These are phyloP conservation scores for Drosophila diplacantha DNA, from an alignment of 2,888 invertebrate genomes.

Conservation along the genomic window DNA sequence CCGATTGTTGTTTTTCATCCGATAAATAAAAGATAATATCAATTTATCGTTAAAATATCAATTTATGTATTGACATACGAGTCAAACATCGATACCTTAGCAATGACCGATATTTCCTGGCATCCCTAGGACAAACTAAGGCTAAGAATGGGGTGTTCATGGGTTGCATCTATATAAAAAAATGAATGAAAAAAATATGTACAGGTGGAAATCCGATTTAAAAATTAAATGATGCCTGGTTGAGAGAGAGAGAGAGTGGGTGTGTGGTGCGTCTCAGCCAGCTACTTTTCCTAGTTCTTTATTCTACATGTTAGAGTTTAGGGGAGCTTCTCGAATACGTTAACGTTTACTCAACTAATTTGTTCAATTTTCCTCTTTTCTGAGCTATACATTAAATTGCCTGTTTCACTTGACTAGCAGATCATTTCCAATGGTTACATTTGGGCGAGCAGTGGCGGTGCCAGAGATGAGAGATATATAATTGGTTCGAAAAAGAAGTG, in stretches of 20 bases:
- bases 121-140: conserved; percentile 25
- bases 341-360: conserved; percentile 54
- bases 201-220: conserved; percentile 22
- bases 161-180: conserved; percentile 47
- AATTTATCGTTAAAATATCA: background rate
- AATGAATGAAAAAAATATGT: conserved; percentile 29
- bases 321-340: conserved; percentile 28
- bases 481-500: conserved; percentile 5
- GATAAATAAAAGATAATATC: background rate
- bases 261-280: conserved; percentile 10
- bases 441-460: conserved; percentile 40
- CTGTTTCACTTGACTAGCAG: conserved; percentile 70
- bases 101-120: background rate
- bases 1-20: background rate
- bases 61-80: background rate
- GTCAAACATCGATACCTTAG: background rate
- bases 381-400: conserved; percentile 59
- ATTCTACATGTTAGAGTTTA: conserved; percentile 14
- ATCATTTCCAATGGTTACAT: conserved; percentile 54
- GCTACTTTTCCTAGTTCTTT: conserved; percentile 15
- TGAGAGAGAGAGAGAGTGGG: conserved; percentile 1
- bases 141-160: conserved; percentile 45
- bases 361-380: conserved; percentile 56
- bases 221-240: conserved; percentile 31
- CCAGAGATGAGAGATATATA: conserved; percentile 13